These are phyloP conservation scores for Drosophila orena DNA, from an alignment of 1,140 invertebrate genomes.

Conservation along the genomic window DNA sequence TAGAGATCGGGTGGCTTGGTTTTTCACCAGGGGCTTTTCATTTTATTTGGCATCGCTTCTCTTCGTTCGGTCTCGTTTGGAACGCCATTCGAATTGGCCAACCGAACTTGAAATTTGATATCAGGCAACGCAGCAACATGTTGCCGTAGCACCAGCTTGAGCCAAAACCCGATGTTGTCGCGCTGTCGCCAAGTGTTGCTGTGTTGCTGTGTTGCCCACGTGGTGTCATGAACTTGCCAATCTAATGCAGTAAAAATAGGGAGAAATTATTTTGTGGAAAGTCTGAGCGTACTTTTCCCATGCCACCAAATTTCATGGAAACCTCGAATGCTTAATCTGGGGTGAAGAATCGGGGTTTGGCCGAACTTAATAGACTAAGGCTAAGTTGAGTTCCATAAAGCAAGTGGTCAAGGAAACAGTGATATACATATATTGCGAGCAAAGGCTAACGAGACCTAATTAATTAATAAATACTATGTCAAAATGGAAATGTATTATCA, in stretches of 20 bases:
- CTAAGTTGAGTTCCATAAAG: no score
- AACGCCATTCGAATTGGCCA: neutral
- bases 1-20: no score
- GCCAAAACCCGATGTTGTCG: slow-evolving; percentile 15
- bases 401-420: no score
- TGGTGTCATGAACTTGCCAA: slow-evolving; percentile 35
- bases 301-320: neutral
- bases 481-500: no score
- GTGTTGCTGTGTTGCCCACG: slow-evolving; percentile 23
- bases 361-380: no score
- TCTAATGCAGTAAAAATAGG: slow-evolving; percentile 11
- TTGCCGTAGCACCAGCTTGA: slow-evolving; percentile 7
- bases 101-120: slow-evolving; percentile 19
- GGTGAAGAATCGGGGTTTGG: no score
- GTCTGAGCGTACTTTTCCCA: slow-evolving; percentile 1
- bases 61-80: slow-evolving; percentile 2
- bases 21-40: neutral
- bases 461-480: no score
- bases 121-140: slow-evolving; percentile 7
- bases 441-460: no score
- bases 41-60: neutral
- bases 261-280: slow-evolving; percentile 16
- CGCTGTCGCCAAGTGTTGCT: slow-evolving; percentile 16
- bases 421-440: no score
- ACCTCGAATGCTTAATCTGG: neutral